phyloP scores from a whole-genome alignment of 2,113 vertebrate genomes.

The Manacus vitellinus region DNA sequence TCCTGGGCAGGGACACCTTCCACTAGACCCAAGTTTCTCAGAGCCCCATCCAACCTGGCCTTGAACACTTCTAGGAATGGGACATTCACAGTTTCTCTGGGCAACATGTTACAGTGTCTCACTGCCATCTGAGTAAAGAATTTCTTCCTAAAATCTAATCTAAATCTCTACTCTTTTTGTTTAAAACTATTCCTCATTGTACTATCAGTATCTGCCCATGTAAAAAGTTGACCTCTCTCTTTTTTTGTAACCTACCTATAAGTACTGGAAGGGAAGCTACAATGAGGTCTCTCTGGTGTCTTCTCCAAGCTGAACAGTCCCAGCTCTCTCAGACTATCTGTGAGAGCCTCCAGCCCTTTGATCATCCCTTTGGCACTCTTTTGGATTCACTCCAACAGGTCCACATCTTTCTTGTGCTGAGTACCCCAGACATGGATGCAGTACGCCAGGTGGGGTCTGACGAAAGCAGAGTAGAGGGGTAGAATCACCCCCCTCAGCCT shows the following conservation, averaged over 20 bases:
- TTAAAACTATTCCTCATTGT: not conserved
- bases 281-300: fast-evolving
- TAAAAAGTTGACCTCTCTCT: not conserved
- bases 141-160: not conserved
- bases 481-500: not conserved
- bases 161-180: not conserved
- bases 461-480: not conserved
- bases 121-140: fast-evolving
- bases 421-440: not conserved
- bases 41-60: not conserved
- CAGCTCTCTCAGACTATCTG: not conserved
- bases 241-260: not conserved
- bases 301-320: not conserved
- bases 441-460: not conserved
- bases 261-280: not conserved
- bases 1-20: not conserved
- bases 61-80: not conserved
- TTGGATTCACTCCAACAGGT: not conserved
- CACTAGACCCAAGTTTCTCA: not conserved
- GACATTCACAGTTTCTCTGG: not conserved
- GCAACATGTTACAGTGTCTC: not conserved
- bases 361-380: not conserved
- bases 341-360: not conserved
- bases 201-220: not conserved
- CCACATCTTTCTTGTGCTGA: fast-evolving